phyloP scores from a whole-genome alignment of 2,113 vertebrate genomes.

The Dicentrarchus labrax region DNA sequence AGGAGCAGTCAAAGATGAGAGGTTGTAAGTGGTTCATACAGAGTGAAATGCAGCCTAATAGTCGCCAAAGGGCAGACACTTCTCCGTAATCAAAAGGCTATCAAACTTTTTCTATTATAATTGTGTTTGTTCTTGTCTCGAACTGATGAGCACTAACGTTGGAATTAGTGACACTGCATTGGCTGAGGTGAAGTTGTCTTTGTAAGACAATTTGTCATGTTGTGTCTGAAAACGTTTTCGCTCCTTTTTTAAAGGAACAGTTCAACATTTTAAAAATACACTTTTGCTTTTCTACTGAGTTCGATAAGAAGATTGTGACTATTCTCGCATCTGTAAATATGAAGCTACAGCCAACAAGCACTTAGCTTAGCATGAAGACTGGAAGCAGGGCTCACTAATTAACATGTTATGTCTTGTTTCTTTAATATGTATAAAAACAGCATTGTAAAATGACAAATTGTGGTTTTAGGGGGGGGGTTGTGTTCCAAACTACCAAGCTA shows the following conservation, averaged over 20 bases:
- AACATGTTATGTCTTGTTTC: neutral
- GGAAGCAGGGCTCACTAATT: neutral
- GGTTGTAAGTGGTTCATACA: neutral
- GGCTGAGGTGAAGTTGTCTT: neutral
- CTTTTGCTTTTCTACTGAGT: neutral
- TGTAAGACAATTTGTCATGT: neutral
- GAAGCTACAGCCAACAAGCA: neutral
- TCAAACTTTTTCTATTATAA: constrained; percentile 19
- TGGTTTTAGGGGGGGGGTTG: no score
- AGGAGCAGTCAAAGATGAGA: neutral
- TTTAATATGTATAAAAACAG: no score
- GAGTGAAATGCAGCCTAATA: neutral
- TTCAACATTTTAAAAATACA: neutral
- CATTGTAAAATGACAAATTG: neutral
- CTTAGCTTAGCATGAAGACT: neutral
- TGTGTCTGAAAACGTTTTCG: neutral
- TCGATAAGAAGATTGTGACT: neutral
- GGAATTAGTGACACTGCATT: neutral
- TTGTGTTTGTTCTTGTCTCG: constrained; percentile 10
- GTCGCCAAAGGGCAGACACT: neutral
- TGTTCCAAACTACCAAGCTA: neutral
- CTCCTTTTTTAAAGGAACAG: neutral
- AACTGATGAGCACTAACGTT: constrained; percentile 1
- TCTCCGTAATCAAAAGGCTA: neutral
- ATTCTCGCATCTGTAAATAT: neutral